Evolutionary conservation across 2,888 invertebrate genomes (phyloP).

Genomic region (Carterocephalus palaemon): DNA sequence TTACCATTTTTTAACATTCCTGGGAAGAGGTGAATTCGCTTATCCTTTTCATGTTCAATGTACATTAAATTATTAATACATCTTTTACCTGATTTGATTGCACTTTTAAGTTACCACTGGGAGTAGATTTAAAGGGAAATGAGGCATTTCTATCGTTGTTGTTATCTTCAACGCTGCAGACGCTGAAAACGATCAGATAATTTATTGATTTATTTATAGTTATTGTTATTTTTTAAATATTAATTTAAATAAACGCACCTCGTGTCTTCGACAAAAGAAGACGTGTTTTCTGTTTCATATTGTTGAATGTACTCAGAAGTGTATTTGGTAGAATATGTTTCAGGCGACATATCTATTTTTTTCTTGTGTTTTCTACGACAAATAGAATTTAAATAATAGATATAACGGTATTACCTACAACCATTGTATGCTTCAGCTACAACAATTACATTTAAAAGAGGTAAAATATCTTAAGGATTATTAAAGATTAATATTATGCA

Average conservation of each 20-base stretch:
- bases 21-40: too few species aligned
- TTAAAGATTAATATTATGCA: neutral
- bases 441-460: too few species aligned
- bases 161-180: conserved; percentile 49
- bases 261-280: conserved; percentile 57
- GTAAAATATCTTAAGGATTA: conserved; percentile 8
- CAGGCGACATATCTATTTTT: conserved; percentile 50
- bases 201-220: neutral
- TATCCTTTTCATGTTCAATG: too few species aligned
- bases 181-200: conserved; percentile 41
- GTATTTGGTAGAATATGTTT: conserved; percentile 51
- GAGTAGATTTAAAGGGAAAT: conserved; percentile 83
- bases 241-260: conserved; percentile 42
- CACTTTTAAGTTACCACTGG: conserved; percentile 84
- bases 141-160: conserved; percentile 49
- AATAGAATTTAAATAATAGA: too few species aligned
- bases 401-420: too few species aligned
- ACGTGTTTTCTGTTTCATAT: conserved; percentile 45
- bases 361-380: conserved; percentile 49
- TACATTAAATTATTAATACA: too few species aligned
- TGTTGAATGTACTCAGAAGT: conserved; percentile 46
- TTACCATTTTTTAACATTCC: neutral
- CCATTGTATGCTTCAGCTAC: too few species aligned
- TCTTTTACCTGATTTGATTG: conserved; percentile 81
- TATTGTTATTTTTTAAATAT: neutral